phyloP scores from a whole-genome alignment of 2,888 invertebrate genomes.

The Gastracanthus pulcherrimus region DNA sequence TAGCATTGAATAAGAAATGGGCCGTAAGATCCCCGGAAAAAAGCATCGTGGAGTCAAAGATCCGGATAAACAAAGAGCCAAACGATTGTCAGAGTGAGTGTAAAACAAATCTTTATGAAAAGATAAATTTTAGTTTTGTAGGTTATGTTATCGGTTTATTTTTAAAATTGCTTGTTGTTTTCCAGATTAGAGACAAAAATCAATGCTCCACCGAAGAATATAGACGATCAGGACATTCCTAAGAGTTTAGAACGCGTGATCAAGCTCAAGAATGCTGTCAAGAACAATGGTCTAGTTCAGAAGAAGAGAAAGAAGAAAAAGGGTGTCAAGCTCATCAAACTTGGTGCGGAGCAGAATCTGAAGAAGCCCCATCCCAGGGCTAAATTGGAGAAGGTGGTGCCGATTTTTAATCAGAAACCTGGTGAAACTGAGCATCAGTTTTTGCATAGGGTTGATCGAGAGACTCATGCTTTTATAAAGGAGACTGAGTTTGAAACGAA shows the following conservation, averaged over 20 bases:
- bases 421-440: slow-evolving; percentile 84
- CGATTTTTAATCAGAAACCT: slow-evolving; percentile 80
- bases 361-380: slow-evolving; percentile 63
- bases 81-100: slow-evolving; percentile 82
- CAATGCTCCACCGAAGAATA: slow-evolving; percentile 86
- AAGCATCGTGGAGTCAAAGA: slow-evolving; percentile 90
- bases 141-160: slow-evolving; percentile 42
- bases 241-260: slow-evolving; percentile 84
- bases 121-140: slow-evolving; percentile 31
- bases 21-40: slow-evolving; percentile 89
- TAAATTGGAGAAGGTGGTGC: slow-evolving; percentile 78
- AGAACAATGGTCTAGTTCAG: slow-evolving; percentile 75
- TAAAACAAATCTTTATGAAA: background rate
- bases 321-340: slow-evolving; percentile 52
- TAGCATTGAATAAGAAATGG: slow-evolving; percentile 78
- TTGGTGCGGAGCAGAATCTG: slow-evolving; percentile 43
- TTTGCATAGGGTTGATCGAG: slow-evolving; percentile 82
- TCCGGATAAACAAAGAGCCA: slow-evolving; percentile 85
- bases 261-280: slow-evolving; percentile 79
- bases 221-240: slow-evolving; percentile 86
- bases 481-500: slow-evolving; percentile 83
- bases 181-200: slow-evolving; percentile 85
- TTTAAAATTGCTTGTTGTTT: slow-evolving; percentile 13
- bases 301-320: slow-evolving; percentile 70
- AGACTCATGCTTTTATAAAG: slow-evolving; percentile 81